A percentile compares a stretch with the other conserved stretches of the same genome.
These are phyloP conservation scores for Priocnemis perturbator DNA, from an alignment of 2,888 invertebrate genomes.

Conservation along the genomic window DNA sequence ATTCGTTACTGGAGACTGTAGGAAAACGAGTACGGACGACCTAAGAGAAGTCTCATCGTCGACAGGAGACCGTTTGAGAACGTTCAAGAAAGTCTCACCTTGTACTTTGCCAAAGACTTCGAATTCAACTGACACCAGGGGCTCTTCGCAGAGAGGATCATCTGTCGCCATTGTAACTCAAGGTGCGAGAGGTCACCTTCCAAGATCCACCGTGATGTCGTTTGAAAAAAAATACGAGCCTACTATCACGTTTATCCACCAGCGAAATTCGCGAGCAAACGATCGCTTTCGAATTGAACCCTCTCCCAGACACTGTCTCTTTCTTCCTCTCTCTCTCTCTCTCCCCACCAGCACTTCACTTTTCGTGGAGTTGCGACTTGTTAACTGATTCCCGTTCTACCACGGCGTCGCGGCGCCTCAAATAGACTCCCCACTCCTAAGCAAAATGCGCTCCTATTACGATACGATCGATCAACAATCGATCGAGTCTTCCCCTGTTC, in stretches of 20 bases:
- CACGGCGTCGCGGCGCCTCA: conserved; percentile 65
- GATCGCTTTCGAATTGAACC: not conserved
- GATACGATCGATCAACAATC: conserved; percentile 66
- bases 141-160: conserved; percentile 73
- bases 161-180: conserved; percentile 56
- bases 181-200: conserved; percentile 6
- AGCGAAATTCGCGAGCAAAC: too few relatives aligned
- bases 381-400: conserved; percentile 67
- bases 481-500: conserved; percentile 37
- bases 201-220: conserved; percentile 19
- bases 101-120: conserved; percentile 94
- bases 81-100: conserved; percentile 78
- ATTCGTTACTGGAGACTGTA: too few relatives aligned
- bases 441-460: conserved; percentile 43
- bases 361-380: conserved; percentile 62
- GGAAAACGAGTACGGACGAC: too few relatives aligned
- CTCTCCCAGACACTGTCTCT: not conserved
- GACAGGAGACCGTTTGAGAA: too few relatives aligned
- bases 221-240: conserved; percentile 8
- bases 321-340: not conserved
- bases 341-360: conserved; percentile 52
- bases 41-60: too few relatives aligned
- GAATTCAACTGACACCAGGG: conserved; percentile 89
- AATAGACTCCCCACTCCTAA: conserved; percentile 72
- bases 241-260: not conserved